phyloP scores from a whole-genome alignment of 2,113 vertebrate species.

The Calypte anna region DNA sequence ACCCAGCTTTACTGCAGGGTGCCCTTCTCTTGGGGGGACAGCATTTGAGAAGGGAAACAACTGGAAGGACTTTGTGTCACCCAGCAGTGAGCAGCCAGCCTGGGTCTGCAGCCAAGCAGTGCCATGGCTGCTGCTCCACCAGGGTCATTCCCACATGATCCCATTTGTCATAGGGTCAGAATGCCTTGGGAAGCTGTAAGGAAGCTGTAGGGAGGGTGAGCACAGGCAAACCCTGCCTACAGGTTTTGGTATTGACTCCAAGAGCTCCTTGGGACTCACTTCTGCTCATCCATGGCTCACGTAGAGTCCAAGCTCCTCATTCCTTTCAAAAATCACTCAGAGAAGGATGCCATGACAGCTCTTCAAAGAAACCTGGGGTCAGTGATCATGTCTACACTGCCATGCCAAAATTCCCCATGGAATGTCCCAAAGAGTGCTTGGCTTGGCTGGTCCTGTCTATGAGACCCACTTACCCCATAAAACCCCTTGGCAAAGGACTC shows the following conservation, averaged over 20 bases:
- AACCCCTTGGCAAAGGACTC: not conserved
- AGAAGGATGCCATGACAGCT: not conserved
- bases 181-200: not conserved
- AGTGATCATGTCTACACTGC: fast-evolving
- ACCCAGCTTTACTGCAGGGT: not conserved
- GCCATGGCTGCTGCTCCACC: not conserved
- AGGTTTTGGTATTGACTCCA: not conserved
- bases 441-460: not conserved
- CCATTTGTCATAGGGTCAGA: not conserved
- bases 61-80: not conserved
- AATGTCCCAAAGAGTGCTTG: not conserved
- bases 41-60: not conserved
- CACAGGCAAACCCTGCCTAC: not conserved
- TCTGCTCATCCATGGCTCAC: not conserved
- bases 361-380: not conserved
- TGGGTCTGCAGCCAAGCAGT: not conserved
- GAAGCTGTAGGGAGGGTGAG: not conserved
- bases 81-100: not conserved
- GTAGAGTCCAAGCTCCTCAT: not conserved
- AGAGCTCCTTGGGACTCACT: not conserved
- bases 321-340: not conserved
- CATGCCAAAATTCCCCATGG: not conserved
- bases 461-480: not conserved
- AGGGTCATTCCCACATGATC: not conserved
- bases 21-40: not conserved